These are phyloP conservation scores for Anolis carolinensis DNA, from an alignment of 2,113 vertebrate species.

Conservation along the genomic window DNA sequence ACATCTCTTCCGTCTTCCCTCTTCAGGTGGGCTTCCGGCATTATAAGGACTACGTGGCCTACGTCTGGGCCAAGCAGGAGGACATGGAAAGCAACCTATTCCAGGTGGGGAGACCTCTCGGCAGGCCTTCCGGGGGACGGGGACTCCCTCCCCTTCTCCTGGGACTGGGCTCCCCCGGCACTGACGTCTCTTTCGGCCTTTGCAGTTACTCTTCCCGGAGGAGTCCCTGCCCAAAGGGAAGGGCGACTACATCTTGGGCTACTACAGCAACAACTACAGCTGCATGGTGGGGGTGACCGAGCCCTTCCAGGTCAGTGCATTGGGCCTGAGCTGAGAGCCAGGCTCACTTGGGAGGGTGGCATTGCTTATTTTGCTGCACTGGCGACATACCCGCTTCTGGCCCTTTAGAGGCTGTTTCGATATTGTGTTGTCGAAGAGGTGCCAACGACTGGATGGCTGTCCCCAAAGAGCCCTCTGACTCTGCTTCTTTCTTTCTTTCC, in stretches of 20 bases:
- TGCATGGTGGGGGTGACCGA: constrained; percentile 90
- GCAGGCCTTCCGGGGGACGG: no score
- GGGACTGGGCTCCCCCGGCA: no score
- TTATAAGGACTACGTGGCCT: constrained; percentile 93
- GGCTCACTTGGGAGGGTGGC: no score
- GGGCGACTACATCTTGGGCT: constrained; percentile 92
- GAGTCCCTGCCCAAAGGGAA: constrained; percentile 89
- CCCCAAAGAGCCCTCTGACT: background rate
- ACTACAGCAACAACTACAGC: constrained; percentile 90
- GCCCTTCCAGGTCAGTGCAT: constrained; percentile 88
- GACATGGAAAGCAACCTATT: constrained; percentile 82
- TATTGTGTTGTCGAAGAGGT: no score
- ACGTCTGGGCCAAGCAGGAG: constrained; percentile 92
- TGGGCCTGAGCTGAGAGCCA: no score
- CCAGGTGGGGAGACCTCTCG: constrained; percentile 71
- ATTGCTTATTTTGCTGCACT: no score
- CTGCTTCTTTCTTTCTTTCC: no score
- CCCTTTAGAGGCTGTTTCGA: no score
- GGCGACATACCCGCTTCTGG: no score
- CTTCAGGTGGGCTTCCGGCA: constrained; percentile 94
- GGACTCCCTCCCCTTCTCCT: no score
- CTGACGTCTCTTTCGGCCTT: constrained; percentile 21
- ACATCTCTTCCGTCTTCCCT: rapidly evolving
- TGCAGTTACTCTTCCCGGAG: constrained; percentile 89
- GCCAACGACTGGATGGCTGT: no score